Evolutionary conservation across 1,140 invertebrate species (phyloP), one percentile per base, ranked within the genome.

Genomic region (Archegozetes longisetosus): DNA sequence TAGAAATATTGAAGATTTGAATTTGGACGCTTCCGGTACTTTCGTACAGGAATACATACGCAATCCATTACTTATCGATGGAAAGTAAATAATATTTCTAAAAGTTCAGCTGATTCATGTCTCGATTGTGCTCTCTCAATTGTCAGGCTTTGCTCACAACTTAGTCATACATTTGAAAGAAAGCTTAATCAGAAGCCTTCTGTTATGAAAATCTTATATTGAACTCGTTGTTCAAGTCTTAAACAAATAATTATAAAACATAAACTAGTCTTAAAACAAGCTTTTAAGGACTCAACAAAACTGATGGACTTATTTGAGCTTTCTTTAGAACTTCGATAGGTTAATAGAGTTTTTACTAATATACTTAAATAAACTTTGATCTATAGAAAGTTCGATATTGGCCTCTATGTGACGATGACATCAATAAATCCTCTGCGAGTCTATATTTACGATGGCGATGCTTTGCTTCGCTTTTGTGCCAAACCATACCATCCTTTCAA

Each of bases 351-450:
- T n/a, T n/a, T n/a, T n/a, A n/a, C n/a, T n/a, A n/a, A n/a, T n/a
- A n/a, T n/a, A n/a, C n/a, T n/a, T 52, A 40, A 25, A 26, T 86
- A 22, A 78, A 58, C 14, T 47, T 53, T 54, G 47, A 59, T 59
- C 55, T 72, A 86, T 17, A 79, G 90, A 2, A 96, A 95, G 74
- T 98, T 98, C 75, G 93, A 98, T 70, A 89, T 98, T 70, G 93
- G 93, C 20, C 80, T 97, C 22, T 98, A 98, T 73, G 88, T 88
- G 0, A 84, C 88, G 1, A 75, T 96, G 1, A 95, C 92, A 0
- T 93, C 88, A 0, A 78, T 97, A 1, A 79, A 93, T 74, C 93
- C 93, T 13, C 70, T 97, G 1, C 76, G 90, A 66, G 79, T 86
- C 0, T 97, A 97, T 67, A 82, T 84, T 58, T 89, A 92, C 68